Percentiles rank a stretch among this genome's conserved stretches.
phyloP scores from a whole-genome alignment of 2,797 vertebrate genomes.

The Alosa sapidissima region DNA sequence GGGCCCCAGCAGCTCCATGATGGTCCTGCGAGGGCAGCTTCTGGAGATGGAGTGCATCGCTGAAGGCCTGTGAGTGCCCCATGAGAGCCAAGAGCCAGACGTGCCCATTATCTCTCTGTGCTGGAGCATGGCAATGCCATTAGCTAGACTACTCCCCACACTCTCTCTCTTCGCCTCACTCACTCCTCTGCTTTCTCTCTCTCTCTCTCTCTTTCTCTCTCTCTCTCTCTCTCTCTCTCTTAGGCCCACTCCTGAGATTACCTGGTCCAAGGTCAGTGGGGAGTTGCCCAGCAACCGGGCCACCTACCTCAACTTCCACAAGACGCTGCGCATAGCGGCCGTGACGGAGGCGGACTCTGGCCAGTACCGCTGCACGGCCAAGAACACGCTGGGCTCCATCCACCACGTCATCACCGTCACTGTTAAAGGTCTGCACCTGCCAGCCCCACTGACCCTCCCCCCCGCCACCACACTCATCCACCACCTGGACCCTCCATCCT shows the following conservation, averaged over 20 bases:
- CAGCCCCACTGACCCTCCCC: background rate
- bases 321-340: constrained; percentile 85
- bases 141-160: background rate
- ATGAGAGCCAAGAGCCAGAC: constrained; percentile 4
- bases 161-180: background rate
- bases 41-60: constrained; percentile 95
- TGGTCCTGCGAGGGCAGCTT: constrained; percentile 87
- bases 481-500: background rate
- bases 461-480: constrained; percentile 20
- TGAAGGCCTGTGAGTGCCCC: constrained; percentile 89
- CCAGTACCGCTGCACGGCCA: constrained; percentile 90
- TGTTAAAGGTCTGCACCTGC: constrained; percentile 83
- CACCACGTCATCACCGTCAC: constrained; percentile 86
- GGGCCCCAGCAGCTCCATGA: constrained; percentile 82
- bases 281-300: constrained; percentile 81
- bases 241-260: constrained; percentile 90
- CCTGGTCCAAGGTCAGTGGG: constrained; percentile 89
- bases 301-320: constrained; percentile 84
- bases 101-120: background rate
- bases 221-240: background rate
- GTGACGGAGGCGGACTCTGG: constrained; percentile 91
- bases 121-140: background rate
- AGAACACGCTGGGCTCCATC: constrained; percentile 77
- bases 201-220: background rate
- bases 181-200: background rate